These are phyloP conservation scores for Vidua chalybeata DNA, from an alignment of 2,113 vertebrate species.

Conservation along the genomic window DNA sequence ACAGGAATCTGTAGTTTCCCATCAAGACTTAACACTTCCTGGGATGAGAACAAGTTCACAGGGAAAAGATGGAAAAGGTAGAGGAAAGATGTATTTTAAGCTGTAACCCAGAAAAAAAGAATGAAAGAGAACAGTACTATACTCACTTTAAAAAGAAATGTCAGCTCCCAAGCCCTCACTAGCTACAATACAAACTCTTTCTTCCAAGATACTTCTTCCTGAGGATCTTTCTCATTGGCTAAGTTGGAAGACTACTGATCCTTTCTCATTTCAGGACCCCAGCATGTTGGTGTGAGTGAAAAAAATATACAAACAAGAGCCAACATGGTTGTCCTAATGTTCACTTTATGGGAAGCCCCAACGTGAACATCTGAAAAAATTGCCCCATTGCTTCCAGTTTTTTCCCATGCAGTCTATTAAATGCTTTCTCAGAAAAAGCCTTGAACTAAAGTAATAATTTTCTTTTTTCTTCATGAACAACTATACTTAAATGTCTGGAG, in stretches of 20 bases:
- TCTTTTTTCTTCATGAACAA: neutral
- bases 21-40: neutral
- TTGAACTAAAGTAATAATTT: neutral
- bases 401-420: neutral
- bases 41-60: neutral
- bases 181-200: neutral
- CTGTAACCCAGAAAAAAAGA: neutral
- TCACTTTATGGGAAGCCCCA: neutral
- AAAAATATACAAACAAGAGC: neutral
- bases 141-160: neutral
- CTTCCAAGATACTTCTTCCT: neutral
- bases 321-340: neutral
- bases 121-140: neutral
- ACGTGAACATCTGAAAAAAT: neutral
- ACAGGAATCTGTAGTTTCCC: neutral
- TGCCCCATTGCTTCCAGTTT: neutral
- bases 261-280: neutral
- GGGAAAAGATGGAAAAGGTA: neutral
- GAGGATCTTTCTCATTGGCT: neutral
- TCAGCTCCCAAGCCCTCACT: neutral
- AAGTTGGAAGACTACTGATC: neutral
- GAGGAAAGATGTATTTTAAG: neutral
- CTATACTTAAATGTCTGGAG: neutral
- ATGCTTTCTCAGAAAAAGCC: neutral
- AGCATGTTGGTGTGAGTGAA: fast-evolving